These are phyloP conservation scores for Taenaris catops DNA, from an alignment of 2,888 invertebrate species.

Conservation along the genomic window DNA sequence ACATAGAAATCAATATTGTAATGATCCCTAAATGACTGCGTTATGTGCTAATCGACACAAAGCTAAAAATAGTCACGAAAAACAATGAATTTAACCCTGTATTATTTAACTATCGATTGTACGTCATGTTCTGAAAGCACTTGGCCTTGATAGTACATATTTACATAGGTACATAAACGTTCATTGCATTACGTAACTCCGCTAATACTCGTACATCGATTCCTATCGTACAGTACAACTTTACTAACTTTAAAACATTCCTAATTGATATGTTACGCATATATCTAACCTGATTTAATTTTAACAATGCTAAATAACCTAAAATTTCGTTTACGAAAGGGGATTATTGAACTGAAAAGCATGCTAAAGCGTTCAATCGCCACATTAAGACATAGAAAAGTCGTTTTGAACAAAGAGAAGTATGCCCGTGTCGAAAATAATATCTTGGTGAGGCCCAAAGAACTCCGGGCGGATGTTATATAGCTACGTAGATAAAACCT, in stretches of 20 bases:
- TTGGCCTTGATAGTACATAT: conserved; percentile 58
- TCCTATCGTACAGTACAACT: conserved; percentile 42
- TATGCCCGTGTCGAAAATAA: conserved; percentile 65
- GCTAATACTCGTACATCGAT: conserved; percentile 48
- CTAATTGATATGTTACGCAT: conserved; percentile 23
- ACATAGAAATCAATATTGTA: neutral
- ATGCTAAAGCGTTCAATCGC: conserved; percentile 44
- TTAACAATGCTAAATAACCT: conserved; percentile 43
- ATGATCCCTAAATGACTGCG: neutral
- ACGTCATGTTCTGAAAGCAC: conserved; percentile 43
- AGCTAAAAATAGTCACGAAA: conserved; percentile 14
- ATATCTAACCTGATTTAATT: conserved; percentile 28
- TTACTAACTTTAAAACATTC: conserved; percentile 35
- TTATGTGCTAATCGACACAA: conserved; percentile 3
- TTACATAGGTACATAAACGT: conserved; percentile 47
- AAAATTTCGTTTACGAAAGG: conserved; percentile 35
- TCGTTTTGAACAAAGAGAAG: conserved; percentile 70
- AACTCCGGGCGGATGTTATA: conserved; percentile 73
- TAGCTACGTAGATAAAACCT: conserved; percentile 79
- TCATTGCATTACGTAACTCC: conserved; percentile 58
- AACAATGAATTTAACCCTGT: conserved; percentile 20
- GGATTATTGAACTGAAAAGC: conserved; percentile 44
- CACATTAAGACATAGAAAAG: conserved; percentile 59
- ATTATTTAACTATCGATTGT: conserved; percentile 25
- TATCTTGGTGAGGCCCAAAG: conserved; percentile 65